phyloP scores from a whole-genome alignment of 2,797 vertebrate species.

The Chaenodraco wilsoni region DNA sequence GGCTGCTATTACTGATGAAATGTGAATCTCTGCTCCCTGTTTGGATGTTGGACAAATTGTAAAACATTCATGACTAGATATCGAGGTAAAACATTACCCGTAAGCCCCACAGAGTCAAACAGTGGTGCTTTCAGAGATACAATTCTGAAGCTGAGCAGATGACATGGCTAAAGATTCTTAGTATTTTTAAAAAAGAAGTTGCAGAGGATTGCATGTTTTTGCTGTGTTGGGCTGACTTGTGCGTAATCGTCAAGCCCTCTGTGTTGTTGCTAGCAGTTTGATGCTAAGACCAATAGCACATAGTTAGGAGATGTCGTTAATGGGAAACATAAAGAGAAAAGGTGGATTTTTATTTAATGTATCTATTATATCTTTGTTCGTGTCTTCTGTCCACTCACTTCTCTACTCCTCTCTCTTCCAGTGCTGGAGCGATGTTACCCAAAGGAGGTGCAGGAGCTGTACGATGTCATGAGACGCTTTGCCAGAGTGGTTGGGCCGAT shows the following conservation, averaged over 20 bases:
- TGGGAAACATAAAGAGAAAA: conserved; percentile 11
- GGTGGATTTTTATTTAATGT: conserved; percentile 38
- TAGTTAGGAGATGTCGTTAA: not conserved
- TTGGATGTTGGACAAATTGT: not conserved
- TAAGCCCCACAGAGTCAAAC: not conserved
- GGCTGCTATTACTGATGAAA: not conserved
- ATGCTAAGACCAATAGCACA: not conserved
- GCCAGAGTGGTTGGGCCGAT: conserved; percentile 91
- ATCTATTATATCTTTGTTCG: conserved; percentile 44
- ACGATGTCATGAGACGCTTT: conserved; percentile 94
- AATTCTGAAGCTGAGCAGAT: not conserved
- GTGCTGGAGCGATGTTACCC: conserved; percentile 96
- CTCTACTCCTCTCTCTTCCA: conserved; percentile 54
- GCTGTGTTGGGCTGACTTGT: not conserved
- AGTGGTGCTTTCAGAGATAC: not conserved
- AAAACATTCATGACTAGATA: not conserved
- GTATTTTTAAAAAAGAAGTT: not conserved
- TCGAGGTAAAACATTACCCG: not conserved
- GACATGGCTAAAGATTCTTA: not conserved
- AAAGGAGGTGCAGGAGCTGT: conserved; percentile 96
- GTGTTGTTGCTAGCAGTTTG: not conserved
- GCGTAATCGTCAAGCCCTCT: not conserved
- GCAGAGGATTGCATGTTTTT: not conserved
- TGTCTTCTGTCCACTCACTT: conserved; percentile 42
- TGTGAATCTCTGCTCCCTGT: not conserved